Conservation (phyloP, 2,113 vertebrate genomes). For the Carassius gibelio region DNA sequence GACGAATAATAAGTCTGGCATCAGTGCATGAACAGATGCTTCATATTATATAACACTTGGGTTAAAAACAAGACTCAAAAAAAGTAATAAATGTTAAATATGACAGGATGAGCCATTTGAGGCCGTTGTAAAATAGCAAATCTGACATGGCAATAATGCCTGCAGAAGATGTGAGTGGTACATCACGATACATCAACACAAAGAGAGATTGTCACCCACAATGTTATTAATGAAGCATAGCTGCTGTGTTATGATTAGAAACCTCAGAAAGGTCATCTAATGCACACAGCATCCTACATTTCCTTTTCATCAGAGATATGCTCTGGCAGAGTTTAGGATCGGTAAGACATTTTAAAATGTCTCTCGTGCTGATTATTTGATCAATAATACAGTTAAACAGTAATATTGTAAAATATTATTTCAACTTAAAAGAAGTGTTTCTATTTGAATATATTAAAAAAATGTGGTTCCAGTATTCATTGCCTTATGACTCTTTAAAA, state of each 20-base stretch:
- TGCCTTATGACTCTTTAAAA: background rate
- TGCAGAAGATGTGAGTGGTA: background rate
- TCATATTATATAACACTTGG: slow-evolving; percentile 8
- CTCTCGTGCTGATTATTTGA: background rate
- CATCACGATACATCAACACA: background rate
- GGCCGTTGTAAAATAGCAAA: background rate
- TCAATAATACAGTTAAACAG: too few species aligned
- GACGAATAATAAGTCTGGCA: background rate
- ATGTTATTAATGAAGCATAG: background rate
- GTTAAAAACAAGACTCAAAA: slow-evolving; percentile 16
- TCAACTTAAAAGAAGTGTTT: background rate
- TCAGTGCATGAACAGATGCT: background rate
- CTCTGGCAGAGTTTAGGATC: background rate
- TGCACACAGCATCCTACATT: background rate
- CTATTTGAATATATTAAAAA: background rate
- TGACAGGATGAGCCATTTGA: background rate
- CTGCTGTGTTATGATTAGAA: background rate
- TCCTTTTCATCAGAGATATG: background rate
- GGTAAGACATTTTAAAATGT: background rate
- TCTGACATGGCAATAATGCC: background rate
- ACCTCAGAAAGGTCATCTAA: background rate
- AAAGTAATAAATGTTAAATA: background rate
- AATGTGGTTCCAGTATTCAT: background rate
- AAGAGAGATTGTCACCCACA: background rate
- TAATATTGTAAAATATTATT: too few species aligned